Evolutionary conservation across 1,140 invertebrate genomes (phyloP).

Genomic region (Microvelia longipes): DNA sequence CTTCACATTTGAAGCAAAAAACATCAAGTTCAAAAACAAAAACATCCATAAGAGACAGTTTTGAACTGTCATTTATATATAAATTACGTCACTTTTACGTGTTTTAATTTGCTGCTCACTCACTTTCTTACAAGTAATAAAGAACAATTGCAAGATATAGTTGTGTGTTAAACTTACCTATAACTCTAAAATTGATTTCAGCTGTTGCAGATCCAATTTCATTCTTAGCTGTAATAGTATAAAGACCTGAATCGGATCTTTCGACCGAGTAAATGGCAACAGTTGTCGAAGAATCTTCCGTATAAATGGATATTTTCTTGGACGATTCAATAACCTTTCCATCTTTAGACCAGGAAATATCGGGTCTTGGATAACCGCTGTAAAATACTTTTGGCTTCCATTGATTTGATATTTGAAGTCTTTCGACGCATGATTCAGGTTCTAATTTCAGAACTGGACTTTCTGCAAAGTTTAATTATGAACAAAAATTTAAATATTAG

Average conservation of each 20-base stretch:
- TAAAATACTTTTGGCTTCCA: conserved; percentile 44
- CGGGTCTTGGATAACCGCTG: conserved; percentile 48
- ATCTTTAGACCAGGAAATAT: conserved; percentile 47
- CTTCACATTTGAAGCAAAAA: too few relatives aligned
- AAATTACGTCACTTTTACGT: too few relatives aligned
- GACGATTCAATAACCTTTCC: conserved; percentile 35
- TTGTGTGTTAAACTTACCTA: too few relatives aligned
- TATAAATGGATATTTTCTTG: conserved; percentile 37
- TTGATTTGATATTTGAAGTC: conserved; percentile 39
- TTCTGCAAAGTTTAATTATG: conserved; percentile 30
- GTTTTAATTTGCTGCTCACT: too few relatives aligned
- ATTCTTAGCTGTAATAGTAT: conserved; percentile 49
- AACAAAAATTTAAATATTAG: too few relatives aligned
- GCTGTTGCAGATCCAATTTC: conserved; percentile 47
- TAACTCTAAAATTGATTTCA: conserved; percentile 60
- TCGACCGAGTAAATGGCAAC: conserved; percentile 44
- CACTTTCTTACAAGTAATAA: too few relatives aligned
- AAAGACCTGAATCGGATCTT: conserved; percentile 45
- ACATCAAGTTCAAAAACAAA: too few relatives aligned
- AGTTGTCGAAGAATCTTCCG: conserved; percentile 39
- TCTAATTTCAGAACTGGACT: conserved; percentile 44
- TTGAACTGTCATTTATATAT: too few relatives aligned
- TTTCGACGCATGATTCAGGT: conserved; percentile 42
- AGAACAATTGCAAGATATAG: too few relatives aligned
- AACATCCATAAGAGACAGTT: too few relatives aligned